Evolutionary conservation across 2,113 vertebrate species (phyloP), one percentile per base, ranked within the genome.

Genomic region (Cyanoderma ruficeps): DNA sequence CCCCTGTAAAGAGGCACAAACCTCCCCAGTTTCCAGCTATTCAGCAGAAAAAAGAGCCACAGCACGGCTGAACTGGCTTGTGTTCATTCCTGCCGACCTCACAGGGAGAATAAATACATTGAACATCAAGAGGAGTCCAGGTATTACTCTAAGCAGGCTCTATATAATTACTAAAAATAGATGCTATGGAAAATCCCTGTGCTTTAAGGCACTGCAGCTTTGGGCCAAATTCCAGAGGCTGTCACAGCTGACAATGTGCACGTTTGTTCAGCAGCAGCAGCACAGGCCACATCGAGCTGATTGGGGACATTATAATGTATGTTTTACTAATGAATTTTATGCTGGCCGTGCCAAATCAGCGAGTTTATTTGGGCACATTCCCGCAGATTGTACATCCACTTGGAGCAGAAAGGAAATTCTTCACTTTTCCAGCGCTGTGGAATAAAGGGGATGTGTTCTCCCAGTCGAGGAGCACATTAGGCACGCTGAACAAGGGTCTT

Each of bases 151-250:
- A 44, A 85, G 90, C 89, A 87, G 90, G 87, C 75, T 57, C 93
- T 52, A 77, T 92, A 92, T 75, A 95, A 88, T 80, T 44, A 13
- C 92, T 94, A 96, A 95, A 94, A 96, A 96, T 95, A 97, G 89
- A 80, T 83, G 79, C 82, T 78, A 22, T 91, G 96, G 94, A 96
- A 96, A 97, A 95, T 88, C 93, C 94, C 68, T 44, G 82, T 37
- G 63, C 93, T 77, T 70, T 39, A 70, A 94, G 59, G 4, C 47
- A 28, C 74, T 50, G 60, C 92, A 97, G 91, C 85, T 83, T 91
- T 90, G 88, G 93, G 95, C 92, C 82, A 64, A 21, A n/a, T 52
- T 94, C 96, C 95, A 95, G 68, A 37, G 64, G 75, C 85, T 97
- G 96, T 93, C 93, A 92, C 92, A 80, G 13, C 47, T 91, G 96